Percentiles rank a stretch among this genome's conserved stretches.
These are phyloP conservation scores for Gallinago stenura DNA, from an alignment of 2,797 vertebrate species.

Conservation along the genomic window DNA sequence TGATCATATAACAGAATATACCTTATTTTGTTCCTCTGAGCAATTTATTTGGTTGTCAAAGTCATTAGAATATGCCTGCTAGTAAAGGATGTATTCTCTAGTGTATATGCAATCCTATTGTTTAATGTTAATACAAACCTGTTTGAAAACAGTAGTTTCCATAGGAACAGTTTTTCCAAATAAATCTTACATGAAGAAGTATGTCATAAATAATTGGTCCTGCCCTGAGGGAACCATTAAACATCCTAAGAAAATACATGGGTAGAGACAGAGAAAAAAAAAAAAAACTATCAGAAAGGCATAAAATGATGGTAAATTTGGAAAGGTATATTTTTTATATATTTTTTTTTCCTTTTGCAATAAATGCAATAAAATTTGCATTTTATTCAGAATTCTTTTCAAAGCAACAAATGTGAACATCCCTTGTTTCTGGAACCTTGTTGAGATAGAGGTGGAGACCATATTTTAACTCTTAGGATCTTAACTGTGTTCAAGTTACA, in stretches of 20 bases:
- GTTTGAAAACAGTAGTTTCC: slow-evolving; percentile 82
- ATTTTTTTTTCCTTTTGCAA: neutral
- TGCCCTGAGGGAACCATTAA: slow-evolving; percentile 72
- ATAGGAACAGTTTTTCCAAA: slow-evolving; percentile 80
- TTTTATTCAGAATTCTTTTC: neutral
- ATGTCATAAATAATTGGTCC: slow-evolving; percentile 81
- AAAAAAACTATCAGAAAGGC: slow-evolving; percentile 27
- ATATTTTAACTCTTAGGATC: neutral
- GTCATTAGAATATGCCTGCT: slow-evolving; percentile 57
- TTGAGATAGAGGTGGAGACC: neutral
- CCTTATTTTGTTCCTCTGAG: slow-evolving; percentile 32
- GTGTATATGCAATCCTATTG: slow-evolving; percentile 69
- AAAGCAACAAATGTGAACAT: neutral
- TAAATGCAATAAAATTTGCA: too few species aligned
- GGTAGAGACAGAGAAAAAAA: slow-evolving; percentile 39
- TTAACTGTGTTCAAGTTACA: neutral
- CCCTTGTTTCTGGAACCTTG: neutral
- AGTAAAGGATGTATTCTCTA: slow-evolving; percentile 59
- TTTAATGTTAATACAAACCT: slow-evolving; percentile 75
- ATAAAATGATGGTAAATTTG: neutral
- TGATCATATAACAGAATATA: neutral
- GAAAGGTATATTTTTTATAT: neutral
- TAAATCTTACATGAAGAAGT: slow-evolving; percentile 76
- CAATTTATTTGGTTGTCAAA: slow-evolving; percentile 54
- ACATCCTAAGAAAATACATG: slow-evolving; percentile 70